Percentiles rank a stretch among this genome's conserved stretches.
phyloP scores from a whole-genome alignment of 2,113 vertebrate species.

The Sceloporus undulatus region DNA sequence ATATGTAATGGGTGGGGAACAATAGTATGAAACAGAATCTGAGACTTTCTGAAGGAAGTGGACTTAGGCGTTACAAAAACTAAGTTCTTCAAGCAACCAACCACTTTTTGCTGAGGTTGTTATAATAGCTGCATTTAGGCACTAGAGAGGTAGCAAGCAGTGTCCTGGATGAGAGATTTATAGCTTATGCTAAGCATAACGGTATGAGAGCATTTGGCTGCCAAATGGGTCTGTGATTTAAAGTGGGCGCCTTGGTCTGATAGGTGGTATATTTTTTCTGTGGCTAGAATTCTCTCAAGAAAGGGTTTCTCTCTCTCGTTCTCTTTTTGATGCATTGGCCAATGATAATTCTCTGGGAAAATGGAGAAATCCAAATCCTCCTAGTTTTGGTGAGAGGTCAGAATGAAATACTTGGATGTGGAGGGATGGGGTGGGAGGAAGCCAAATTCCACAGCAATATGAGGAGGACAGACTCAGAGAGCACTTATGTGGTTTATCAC shows the following conservation, averaged over 20 bases:
- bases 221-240: slow-evolving; percentile 70
- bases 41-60: background rate
- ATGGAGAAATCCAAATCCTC: slow-evolving; percentile 64
- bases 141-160: slow-evolving; percentile 33
- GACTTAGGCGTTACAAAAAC: slow-evolving; percentile 38
- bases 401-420: slow-evolving; percentile 62
- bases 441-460: slow-evolving; percentile 44
- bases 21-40: background rate
- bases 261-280: slow-evolving; percentile 72
- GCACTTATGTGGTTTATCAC: slow-evolving; percentile 70
- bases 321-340: slow-evolving; percentile 69
- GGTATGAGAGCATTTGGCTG: slow-evolving; percentile 57
- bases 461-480: slow-evolving; percentile 56
- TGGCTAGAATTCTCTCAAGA: slow-evolving; percentile 66
- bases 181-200: slow-evolving; percentile 48
- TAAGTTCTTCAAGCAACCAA: slow-evolving; percentile 50
- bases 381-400: slow-evolving; percentile 61
- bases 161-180: slow-evolving; percentile 71
- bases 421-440: slow-evolving; percentile 20
- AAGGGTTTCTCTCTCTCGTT: slow-evolving; percentile 11
- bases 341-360: slow-evolving; percentile 69
- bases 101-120: slow-evolving; percentile 38
- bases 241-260: slow-evolving; percentile 71
- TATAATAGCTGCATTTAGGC: slow-evolving; percentile 53
- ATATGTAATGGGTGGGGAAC: background rate